Evolutionary conservation across 2,797 vertebrate genomes (phyloP).

Genomic region (Pipistrellus kuhlii): DNA sequence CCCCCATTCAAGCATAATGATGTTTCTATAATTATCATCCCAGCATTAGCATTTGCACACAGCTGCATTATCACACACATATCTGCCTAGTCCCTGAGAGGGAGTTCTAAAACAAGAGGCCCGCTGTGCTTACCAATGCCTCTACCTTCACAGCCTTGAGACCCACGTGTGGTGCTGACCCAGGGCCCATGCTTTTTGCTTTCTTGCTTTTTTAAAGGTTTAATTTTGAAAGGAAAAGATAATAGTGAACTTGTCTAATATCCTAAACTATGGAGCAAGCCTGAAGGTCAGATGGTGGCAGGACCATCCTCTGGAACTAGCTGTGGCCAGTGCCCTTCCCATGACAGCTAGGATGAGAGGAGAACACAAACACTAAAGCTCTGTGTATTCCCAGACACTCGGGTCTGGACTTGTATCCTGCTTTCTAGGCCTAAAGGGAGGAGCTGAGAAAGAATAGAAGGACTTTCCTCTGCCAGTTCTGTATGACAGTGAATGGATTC

Average conservation of each 20-base stretch:
- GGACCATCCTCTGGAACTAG: conserved; percentile 78
- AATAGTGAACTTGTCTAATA: background rate
- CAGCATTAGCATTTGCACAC: conserved; percentile 84
- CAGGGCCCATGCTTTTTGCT: background rate
- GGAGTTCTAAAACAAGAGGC: conserved; percentile 21
- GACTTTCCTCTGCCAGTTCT: background rate
- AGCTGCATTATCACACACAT: conserved; percentile 82
- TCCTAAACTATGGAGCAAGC: background rate
- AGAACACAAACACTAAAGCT: conserved; percentile 70
- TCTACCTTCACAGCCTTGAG: background rate
- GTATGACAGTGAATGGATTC: background rate
- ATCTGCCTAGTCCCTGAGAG: conserved; percentile 77
- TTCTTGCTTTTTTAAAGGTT: background rate
- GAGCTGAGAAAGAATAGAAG: background rate
- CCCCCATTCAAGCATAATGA: conserved; percentile 82
- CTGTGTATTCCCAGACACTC: background rate
- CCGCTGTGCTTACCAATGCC: background rate
- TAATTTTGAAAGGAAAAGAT: conserved; percentile 50
- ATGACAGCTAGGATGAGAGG: conserved; percentile 56
- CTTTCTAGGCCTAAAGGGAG: background rate
- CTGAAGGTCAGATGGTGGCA: conserved; percentile 78
- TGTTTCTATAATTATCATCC: conserved; percentile 86
- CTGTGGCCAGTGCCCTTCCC: conserved; percentile 46
- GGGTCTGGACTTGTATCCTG: background rate
- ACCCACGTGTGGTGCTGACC: background rate